A percentile compares a stretch with the other conserved stretches of the same genome.
These are phyloP conservation scores for Falco cherrug DNA, from an alignment of 2,797 vertebrate species.

Conservation along the genomic window DNA sequence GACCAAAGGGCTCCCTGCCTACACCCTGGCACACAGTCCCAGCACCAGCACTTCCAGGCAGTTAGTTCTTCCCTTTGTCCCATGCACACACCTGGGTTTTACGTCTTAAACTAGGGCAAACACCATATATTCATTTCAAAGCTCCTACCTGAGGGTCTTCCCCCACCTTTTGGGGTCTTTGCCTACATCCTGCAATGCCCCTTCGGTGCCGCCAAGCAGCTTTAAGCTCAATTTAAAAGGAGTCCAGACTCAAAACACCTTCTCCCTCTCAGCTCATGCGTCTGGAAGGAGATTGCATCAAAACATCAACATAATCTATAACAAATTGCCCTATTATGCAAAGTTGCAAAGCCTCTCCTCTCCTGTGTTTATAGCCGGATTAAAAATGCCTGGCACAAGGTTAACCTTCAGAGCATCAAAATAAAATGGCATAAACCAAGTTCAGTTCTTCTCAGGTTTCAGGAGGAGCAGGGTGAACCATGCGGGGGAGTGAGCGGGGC, in stretches of 20 bases:
- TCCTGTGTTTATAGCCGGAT: background rate
- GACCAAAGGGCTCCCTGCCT: background rate
- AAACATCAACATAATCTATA: background rate
- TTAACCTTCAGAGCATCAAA: conserved; percentile 12
- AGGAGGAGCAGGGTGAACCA: background rate
- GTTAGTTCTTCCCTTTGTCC: background rate
- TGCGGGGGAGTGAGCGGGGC: background rate
- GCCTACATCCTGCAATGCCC: background rate
- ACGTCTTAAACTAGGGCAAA: background rate
- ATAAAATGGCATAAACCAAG: conserved; percentile 51
- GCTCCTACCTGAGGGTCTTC: background rate
- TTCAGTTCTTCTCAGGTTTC: conserved; percentile 62
- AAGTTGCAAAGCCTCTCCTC: background rate
- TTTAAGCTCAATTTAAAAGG: background rate
- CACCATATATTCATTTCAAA: background rate
- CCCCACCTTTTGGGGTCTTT: background rate
- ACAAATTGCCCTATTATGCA: background rate
- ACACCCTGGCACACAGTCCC: background rate
- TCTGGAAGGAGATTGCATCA: background rate
- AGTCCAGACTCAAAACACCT: background rate
- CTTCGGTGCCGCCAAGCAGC: background rate
- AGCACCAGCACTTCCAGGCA: background rate
- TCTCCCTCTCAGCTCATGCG: background rate
- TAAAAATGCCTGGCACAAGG: conserved; percentile 23
- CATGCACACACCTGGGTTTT: background rate